Evolutionary conservation across 2,113 vertebrate genomes (phyloP), one percentile per base, ranked within the genome.

Genomic region (Oxyura jamaicensis): DNA sequence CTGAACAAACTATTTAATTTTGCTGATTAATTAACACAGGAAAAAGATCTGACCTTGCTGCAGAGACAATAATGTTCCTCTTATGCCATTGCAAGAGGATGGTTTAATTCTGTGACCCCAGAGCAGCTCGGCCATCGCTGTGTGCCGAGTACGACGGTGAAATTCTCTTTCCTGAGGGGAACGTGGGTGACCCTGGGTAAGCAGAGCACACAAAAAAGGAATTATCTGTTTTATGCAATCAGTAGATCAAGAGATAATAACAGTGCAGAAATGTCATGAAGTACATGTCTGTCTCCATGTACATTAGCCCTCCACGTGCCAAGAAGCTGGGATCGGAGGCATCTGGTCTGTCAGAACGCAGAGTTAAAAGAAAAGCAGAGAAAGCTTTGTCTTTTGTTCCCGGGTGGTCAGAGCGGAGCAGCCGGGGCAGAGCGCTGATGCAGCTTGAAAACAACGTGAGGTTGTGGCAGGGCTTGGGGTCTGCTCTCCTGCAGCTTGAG

Each of bases 231-330:
- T 90, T 67, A 29, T 90, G 85, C 44, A 86, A 67, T 62, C 75
- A 28, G 52, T 53, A 91, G 87, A 95, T 91, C 48, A 76, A 86
- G 71, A 83, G 91, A 91, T 74, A 90, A 85, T 1, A 36, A 26
- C 69, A 53, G 91, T 35, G 65, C 82, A 91, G 75, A 74, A 90
- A 91, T 55, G 75, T 81, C 93, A 94, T 88, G 86, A 88, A 93
- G 73, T 12, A 5, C 85, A 75, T 28, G 85, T 73, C 86, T 92
- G 73, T 44, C 55, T 91, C 80, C 42, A 10, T 48, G 36, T 56
- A 39, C 68, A 36, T 62, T 46, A 86, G 55, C 71, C 59, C 41
- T 53, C 75, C 63, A 67, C 0, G 2, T 56, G 94, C 85, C 85
- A 42, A 88, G 55, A 85, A 39, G 56, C 22, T 6, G 0, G 20